Base-by-base conservation (phyloP, 2,113 vertebrate genomes). In the Bujurquina vittata region DNA sequence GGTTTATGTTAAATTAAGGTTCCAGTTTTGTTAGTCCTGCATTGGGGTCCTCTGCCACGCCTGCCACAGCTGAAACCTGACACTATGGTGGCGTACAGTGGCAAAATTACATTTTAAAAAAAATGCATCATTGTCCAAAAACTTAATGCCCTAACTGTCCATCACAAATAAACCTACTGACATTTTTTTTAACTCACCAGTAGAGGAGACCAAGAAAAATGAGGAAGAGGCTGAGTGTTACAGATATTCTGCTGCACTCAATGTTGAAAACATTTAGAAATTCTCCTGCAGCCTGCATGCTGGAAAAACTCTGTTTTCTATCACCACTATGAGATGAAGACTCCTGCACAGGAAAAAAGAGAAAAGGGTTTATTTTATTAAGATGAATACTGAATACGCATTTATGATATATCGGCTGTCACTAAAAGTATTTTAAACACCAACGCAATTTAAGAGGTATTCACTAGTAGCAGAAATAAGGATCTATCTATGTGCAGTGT, bases 201-300 rank as follows among this genome's bases (percentile, higher is more conserved):
- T 93, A 97, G 7, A 98, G 95, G 78, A 98, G 95, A 75, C 89
- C 89, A 35, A 97, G 22, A 79, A 97, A 94, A 75, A 96, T 54
- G 0, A 79, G 33, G 3, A 94, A 79, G 84, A 98, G 92, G 69
- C 94, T 86, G 86, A 97, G 10, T 0, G 95, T 95, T 69, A 96
- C 81, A 1, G 87, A 65, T 56, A 82, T 58, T 10, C 93, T 78
- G 22, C 61, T 95, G 75, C 75, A 56, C 67, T 95, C 93, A 3
- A 82, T 5, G 35, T 83, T 83, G 54, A 88, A 89, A 26, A 89
- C 26, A 4, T 80, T 90, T 56, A 93, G 80, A 74, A 90, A 52
- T 23, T 94, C 92, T 88, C 89, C 91, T 2, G 65, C 2, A 20
- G 76, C 35, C 62, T 92, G 88, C 91, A 94, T 95, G 18, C 11